Evolutionary conservation across 2,113 vertebrate genomes (phyloP).

Genomic region (Scomber colias): DNA sequence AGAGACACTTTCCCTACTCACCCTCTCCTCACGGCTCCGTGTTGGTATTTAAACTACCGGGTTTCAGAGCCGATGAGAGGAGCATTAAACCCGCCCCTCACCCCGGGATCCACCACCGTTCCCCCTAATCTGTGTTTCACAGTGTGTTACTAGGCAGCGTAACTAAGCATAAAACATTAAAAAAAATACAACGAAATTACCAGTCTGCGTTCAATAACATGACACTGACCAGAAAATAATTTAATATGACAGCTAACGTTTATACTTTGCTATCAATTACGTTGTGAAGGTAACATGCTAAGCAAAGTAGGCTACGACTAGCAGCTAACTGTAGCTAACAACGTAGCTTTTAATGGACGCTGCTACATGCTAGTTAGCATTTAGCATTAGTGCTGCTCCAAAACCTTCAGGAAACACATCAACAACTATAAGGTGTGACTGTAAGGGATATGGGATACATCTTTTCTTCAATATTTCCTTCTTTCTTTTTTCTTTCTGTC

Average conservation of each 20-base stretch:
- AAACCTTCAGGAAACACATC: too few relatives aligned
- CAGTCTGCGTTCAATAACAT: neutral
- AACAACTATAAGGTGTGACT: too few relatives aligned
- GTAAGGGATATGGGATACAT: too few relatives aligned
- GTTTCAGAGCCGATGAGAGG: neutral
- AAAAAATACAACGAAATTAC: neutral
- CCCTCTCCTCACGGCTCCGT: neutral
- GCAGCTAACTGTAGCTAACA: too few relatives aligned
- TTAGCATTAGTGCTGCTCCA: too few relatives aligned
- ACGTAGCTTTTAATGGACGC: too few relatives aligned
- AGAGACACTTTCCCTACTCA: constrained; percentile 1
- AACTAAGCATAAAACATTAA: neutral
- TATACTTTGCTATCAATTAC: neutral
- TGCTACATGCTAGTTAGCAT: too few relatives aligned
- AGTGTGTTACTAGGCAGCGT: rapidly evolving
- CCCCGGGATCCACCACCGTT: neutral
- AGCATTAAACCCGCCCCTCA: rapidly evolving
- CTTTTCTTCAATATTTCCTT: too few relatives aligned
- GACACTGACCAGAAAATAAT: neutral
- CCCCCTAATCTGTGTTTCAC: rapidly evolving
- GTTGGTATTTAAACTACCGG: constrained; percentile 22
- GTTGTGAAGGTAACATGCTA: neutral
- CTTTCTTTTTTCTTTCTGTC: too few relatives aligned
- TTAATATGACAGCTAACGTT: rapidly evolving
- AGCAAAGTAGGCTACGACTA: neutral